These are phyloP conservation scores for Rhipidura dahli DNA, from an alignment of 2,113 vertebrate genomes.

Conservation along the genomic window DNA sequence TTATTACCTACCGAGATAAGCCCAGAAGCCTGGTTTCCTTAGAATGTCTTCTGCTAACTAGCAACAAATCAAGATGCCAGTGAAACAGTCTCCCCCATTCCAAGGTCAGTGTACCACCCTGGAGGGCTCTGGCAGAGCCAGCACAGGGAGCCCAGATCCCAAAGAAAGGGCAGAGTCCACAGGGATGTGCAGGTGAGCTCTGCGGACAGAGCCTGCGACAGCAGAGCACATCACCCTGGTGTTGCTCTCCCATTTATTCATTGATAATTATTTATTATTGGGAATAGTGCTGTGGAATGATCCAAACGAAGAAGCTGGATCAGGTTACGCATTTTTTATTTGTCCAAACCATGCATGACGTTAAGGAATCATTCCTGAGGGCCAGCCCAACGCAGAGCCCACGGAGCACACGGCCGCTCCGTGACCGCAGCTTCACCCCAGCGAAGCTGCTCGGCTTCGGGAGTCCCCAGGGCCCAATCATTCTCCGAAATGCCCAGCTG, in stretches of 20 bases:
- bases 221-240: neutral
- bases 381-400: neutral
- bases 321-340: neutral
- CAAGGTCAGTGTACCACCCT: neutral
- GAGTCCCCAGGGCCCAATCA: neutral
- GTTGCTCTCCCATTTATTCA: neutral
- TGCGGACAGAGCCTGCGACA: neutral
- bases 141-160: neutral
- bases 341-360: neutral
- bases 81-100: neutral
- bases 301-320: neutral
- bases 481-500: neutral
- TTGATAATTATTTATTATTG: neutral
- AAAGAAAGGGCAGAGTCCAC: neutral
- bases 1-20: neutral
- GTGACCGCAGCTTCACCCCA: rapidly evolving
- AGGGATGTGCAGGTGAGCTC: neutral
- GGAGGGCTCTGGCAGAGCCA: neutral
- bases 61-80: neutral
- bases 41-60: neutral
- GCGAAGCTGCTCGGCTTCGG: rapidly evolving
- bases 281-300: neutral
- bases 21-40: neutral
- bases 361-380: neutral
- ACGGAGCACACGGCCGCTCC: rapidly evolving